Evolutionary conservation across 2,888 invertebrate genomes (phyloP).

Genomic region (Agrotis segetum): DNA sequence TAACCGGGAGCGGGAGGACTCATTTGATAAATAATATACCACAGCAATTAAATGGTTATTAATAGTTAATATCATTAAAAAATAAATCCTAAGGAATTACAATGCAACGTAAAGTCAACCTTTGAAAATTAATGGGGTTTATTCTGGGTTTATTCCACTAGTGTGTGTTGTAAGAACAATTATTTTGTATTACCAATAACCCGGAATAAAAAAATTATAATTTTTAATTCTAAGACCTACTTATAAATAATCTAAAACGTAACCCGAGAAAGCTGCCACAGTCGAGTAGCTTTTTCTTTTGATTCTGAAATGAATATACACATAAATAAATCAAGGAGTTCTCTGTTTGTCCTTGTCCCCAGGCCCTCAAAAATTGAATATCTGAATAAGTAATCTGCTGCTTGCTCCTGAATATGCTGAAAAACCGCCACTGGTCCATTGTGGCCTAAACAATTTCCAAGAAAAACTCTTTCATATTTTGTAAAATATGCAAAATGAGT

Average conservation of each 20-base stretch:
- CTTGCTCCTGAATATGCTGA: constrained; percentile 41
- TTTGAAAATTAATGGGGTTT: background rate
- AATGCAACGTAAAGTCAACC: too few species aligned
- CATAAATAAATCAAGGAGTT: constrained; percentile 61
- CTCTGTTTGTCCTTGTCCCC: constrained; percentile 32
- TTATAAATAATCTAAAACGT: constrained; percentile 23
- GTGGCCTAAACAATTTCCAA: constrained; percentile 43
- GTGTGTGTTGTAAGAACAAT: too few species aligned
- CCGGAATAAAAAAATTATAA: background rate
- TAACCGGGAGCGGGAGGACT: too few species aligned
- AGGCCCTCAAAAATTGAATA: constrained; percentile 55
- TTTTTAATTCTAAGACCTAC: background rate
- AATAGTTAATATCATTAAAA: too few species aligned
- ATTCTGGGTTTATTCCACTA: background rate
- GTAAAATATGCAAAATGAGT: constrained; percentile 53
- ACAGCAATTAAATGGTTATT: too few species aligned
- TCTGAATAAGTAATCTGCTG: constrained; percentile 58
- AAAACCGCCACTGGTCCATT: constrained; percentile 41
- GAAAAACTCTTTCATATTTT: constrained; percentile 55
- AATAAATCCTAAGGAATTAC: too few species aligned
- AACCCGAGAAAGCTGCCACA: constrained; percentile 23
- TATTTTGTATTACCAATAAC: background rate
- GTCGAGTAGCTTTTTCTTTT: constrained; percentile 43
- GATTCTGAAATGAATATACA: constrained; percentile 44
- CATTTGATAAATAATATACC: too few species aligned